Evolutionary conservation across 2,888 invertebrate species (phyloP).

Genomic region (Hirudinaria manillensis): DNA sequence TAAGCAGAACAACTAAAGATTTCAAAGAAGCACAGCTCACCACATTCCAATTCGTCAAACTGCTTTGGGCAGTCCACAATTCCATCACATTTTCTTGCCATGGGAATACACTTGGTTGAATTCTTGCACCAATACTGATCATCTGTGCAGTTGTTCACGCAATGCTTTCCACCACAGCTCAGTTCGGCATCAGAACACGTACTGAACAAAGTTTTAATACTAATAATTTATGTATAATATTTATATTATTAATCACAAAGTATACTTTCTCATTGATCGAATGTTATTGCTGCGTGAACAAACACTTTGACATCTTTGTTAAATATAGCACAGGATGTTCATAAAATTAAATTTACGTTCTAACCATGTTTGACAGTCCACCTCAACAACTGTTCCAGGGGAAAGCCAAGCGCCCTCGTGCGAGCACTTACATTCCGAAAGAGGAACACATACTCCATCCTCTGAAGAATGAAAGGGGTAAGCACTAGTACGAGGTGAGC

Average conservation of each 20-base stretch:
- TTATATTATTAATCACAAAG: too few species aligned
- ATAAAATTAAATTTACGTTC: background rate
- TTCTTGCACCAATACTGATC: constrained; percentile 29
- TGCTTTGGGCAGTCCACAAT: constrained; percentile 21
- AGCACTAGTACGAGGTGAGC: background rate
- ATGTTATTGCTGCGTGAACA: background rate
- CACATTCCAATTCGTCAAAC: constrained; percentile 33
- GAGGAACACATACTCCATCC: constrained; percentile 21
- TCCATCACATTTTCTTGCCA: constrained; percentile 19
- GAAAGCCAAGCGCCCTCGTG: constrained; percentile 17
- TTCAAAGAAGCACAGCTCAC: constrained; percentile 7
- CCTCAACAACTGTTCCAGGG: constrained; percentile 3
- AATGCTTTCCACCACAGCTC: constrained; percentile 19
- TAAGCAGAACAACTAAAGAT: background rate
- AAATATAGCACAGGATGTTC: background rate
- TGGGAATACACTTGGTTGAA: constrained; percentile 20
- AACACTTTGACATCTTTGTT: constrained; percentile 9
- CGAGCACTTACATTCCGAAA: constrained; percentile 25
- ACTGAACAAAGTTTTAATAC: background rate
- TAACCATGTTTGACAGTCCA: constrained; percentile 32
- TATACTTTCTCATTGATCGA: background rate
- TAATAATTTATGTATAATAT: background rate
- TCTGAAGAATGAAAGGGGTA: too few species aligned
- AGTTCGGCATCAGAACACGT: constrained; percentile 6
- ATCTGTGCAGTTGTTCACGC: constrained; percentile 19